Percentiles rank a stretch among this genome's conserved stretches.
Conservation (phyloP, 2,888 invertebrate species). For the Alloplasta piceator region DNA sequence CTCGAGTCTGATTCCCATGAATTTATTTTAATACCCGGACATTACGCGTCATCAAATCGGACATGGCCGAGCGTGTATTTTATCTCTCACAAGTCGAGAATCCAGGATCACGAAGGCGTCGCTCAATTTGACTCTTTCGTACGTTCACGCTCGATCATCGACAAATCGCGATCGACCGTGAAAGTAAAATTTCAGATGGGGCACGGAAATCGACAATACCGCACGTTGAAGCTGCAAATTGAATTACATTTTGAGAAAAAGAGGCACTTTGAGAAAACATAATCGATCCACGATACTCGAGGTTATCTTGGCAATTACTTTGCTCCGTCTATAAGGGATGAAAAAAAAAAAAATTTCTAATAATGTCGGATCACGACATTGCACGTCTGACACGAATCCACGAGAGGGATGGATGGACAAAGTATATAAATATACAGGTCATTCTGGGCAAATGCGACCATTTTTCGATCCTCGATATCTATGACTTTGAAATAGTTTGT, state of each 20-base stretch:
- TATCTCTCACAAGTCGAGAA: slow-evolving; percentile 7
- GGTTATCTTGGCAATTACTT: slow-evolving; percentile 19
- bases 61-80: slow-evolving; percentile 64
- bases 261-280: slow-evolving; percentile 15
- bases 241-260: neutral
- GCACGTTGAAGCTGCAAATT: slow-evolving; percentile 4
- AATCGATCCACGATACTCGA: slow-evolving; percentile 39
- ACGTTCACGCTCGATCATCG: slow-evolving; percentile 66
- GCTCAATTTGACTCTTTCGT: slow-evolving; percentile 26
- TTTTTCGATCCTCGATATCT: too few species aligned
- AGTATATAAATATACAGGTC: too few species aligned
- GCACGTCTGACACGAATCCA: slow-evolving; percentile 71
- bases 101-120: slow-evolving; percentile 31
- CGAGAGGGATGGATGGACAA: too few species aligned
- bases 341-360: slow-evolving; percentile 68
- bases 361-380: slow-evolving; percentile 74
- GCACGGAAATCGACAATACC: slow-evolving; percentile 43
- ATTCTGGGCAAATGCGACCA: too few species aligned
- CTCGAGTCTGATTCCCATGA: slow-evolving; percentile 75
- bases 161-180: slow-evolving; percentile 56
- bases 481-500: too few species aligned
- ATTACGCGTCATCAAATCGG: slow-evolving; percentile 74
- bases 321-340: slow-evolving; percentile 25
- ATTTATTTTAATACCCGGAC: slow-evolving; percentile 75
- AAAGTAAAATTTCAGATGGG: slow-evolving; percentile 42